Evolutionary conservation across 2,888 invertebrate genomes (phyloP).

Genomic region (Hipparchia semele): DNA sequence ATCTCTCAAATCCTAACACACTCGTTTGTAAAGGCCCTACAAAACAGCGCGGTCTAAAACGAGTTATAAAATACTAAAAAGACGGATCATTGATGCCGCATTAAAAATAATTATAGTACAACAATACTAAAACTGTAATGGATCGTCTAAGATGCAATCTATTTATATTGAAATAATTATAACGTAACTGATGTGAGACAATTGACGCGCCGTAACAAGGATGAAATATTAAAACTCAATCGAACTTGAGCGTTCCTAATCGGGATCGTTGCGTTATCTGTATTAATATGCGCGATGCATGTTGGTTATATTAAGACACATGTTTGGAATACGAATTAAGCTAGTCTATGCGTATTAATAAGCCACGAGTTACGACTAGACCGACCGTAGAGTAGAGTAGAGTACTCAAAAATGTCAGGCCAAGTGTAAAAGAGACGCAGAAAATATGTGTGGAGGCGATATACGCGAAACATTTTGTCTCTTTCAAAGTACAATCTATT

Average conservation of each 20-base stretch:
- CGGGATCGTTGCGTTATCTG: conserved; percentile 53
- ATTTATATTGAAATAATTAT: not conserved
- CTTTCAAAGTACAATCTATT: no score
- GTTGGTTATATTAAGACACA: conserved; percentile 50
- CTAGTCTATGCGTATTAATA: not conserved
- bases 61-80: no score
- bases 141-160: no score
- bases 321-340: conserved; percentile 63
- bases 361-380: not conserved
- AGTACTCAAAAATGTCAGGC: no score
- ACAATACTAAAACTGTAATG: no score
- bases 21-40: no score
- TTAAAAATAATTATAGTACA: no score
- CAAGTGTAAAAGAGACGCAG: no score
- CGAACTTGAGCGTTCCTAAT: conserved; percentile 49
- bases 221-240: conserved; percentile 32
- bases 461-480: no score
- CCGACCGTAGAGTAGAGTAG: not conserved
- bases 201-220: conserved; percentile 28
- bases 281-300: conserved; percentile 58
- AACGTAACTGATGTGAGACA: not conserved
- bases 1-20: no score
- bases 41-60: no score
- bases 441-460: not conserved
- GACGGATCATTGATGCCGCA: no score